Conservation (phyloP, 2,888 invertebrate genomes). For the Polymixis lichenea region DNA sequence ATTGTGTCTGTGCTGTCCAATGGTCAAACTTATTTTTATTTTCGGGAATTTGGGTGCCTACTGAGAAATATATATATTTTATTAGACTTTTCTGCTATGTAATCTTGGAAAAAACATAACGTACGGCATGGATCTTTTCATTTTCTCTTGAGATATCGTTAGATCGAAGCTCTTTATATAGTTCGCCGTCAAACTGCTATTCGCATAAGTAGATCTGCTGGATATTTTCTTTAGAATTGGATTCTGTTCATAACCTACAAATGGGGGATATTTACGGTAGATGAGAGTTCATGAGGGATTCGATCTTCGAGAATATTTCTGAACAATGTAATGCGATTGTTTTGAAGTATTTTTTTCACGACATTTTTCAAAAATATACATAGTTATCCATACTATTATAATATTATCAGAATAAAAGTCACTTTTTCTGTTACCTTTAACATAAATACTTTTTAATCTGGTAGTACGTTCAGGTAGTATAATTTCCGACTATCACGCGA, state of each 20-base stretch:
- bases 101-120: constrained; percentile 29
- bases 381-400: too few relatives aligned
- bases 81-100: constrained; percentile 26
- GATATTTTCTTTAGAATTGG: constrained; percentile 54
- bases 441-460: too few relatives aligned
- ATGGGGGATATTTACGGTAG: constrained; percentile 10
- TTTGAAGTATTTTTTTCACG: too few relatives aligned
- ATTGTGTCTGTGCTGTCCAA: constrained; percentile 35
- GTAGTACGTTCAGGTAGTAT: too few relatives aligned
- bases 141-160: constrained; percentile 28
- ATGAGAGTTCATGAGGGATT: background rate
- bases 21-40: constrained; percentile 52
- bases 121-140: constrained; percentile 24
- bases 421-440: too few relatives aligned
- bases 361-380: too few relatives aligned
- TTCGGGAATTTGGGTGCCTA: constrained; percentile 2
- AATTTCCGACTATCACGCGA: too few relatives aligned
- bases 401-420: too few relatives aligned
- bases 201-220: constrained; percentile 46
- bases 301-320: constrained; percentile 1
- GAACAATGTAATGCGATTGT: background rate
- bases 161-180: constrained; percentile 45
- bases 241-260: constrained; percentile 39
- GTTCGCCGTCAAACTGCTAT: constrained; percentile 43
- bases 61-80: constrained; percentile 20